These are phyloP conservation scores for Escarpia spicata DNA, from an alignment of 2,888 invertebrate genomes.

Conservation along the genomic window DNA sequence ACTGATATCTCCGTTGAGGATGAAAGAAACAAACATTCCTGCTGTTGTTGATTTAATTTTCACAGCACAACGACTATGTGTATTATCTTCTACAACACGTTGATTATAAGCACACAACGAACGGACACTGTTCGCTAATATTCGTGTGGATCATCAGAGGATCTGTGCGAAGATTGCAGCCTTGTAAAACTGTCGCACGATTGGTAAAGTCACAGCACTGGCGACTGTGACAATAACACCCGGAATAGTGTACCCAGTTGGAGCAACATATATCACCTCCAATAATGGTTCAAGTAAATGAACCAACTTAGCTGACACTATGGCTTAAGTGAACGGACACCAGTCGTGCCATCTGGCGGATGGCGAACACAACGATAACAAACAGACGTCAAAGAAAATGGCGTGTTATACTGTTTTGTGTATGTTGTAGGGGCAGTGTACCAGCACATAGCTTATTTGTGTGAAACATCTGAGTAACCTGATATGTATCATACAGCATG, in stretches of 20 bases:
- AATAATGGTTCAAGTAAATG: too few relatives aligned
- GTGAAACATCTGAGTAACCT: background rate
- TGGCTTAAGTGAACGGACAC: background rate
- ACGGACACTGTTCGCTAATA: too few relatives aligned
- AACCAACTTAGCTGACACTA: background rate
- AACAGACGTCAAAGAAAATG: too few relatives aligned
- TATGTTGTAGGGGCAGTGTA: background rate
- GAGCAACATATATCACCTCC: too few relatives aligned
- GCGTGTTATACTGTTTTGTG: too few relatives aligned
- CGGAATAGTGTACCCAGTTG: too few relatives aligned
- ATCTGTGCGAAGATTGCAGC: too few relatives aligned
- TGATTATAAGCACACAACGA: too few relatives aligned
- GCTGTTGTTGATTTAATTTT: background rate
- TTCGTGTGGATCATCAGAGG: too few relatives aligned
- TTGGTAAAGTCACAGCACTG: background rate
- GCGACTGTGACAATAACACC: background rate
- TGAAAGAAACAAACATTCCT: constrained; percentile 1
- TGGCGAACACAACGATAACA: too few relatives aligned
- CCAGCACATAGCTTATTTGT: background rate
- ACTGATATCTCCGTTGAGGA: background rate
- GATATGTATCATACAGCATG: background rate
- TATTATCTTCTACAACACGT: background rate
- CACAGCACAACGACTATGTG: background rate
- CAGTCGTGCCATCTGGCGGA: background rate
- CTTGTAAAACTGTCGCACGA: too few relatives aligned